phyloP scores from a whole-genome alignment of 30 jellyfish, hydroid and myxozoan genomes.

The Aurelia sp. region DNA sequence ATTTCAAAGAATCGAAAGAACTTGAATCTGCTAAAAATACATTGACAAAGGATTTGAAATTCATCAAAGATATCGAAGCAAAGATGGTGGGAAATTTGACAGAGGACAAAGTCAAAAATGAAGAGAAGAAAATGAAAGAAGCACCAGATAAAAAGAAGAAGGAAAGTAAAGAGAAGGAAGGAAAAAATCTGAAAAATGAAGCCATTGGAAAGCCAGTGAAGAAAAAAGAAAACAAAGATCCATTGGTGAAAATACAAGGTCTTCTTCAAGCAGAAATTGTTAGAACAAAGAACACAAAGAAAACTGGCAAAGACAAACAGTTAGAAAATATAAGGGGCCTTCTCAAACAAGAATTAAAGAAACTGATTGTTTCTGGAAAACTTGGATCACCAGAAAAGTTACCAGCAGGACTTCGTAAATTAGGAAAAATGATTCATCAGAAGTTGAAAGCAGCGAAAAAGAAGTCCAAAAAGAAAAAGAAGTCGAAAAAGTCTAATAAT shows the following conservation, averaged over 20 bases:
- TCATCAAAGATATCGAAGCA: constrained; percentile 80
- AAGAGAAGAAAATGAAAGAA: constrained; percentile 10
- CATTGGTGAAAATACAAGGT: constrained; percentile 83
- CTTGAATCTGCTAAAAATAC: constrained; percentile 81
- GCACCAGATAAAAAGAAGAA: not conserved
- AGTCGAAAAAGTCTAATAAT: constrained; percentile 29
- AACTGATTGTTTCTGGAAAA: constrained; percentile 52
- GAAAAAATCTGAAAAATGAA: not conserved
- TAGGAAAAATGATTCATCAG: constrained; percentile 60
- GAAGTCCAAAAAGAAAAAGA: constrained; percentile 18
- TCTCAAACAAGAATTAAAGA: constrained; percentile 60
- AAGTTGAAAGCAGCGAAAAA: constrained; percentile 59
- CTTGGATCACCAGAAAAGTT: constrained; percentile 42
- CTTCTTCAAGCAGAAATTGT: constrained; percentile 89
- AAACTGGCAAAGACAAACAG: constrained; percentile 62
- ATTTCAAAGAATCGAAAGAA: constrained; percentile 74
- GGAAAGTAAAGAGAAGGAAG: not conserved
- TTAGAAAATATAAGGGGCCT: constrained; percentile 70
- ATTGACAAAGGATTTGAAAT: constrained; percentile 82
- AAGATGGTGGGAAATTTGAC: constrained; percentile 53
- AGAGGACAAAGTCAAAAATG: constrained; percentile 15
- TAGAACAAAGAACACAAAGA: constrained; percentile 58
- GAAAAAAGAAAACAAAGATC: constrained; percentile 70
- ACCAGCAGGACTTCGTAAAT: constrained; percentile 60
- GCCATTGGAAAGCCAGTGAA: constrained; percentile 40